Evolutionary conservation across 2,888 invertebrate species (phyloP), one percentile per base, ranked within the genome.

Genomic region (Cancer borealis): DNA sequence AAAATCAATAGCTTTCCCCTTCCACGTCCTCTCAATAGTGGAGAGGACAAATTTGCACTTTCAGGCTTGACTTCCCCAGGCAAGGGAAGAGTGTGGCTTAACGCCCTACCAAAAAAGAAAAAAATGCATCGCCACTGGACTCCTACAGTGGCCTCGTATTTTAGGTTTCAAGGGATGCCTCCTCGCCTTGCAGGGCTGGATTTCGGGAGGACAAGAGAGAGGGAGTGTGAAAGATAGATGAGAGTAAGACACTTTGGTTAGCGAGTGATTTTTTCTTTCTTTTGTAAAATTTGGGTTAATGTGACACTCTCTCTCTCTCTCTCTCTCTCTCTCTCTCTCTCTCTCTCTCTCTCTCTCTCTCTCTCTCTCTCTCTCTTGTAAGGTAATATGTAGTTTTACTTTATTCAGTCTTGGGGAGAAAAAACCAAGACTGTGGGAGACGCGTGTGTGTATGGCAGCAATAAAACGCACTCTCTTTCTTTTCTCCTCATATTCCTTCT

Each of bases 341-440:
- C 66, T 66, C 66, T 79, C 79, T 79, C 79, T 79, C 79, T 79
- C 79, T 79, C 79, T 79, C 79, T 79, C 79, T 79, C 79, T 79
- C 79, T 79, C 79, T 30, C 79, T 54, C 54, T 54, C 54, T 54
- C 54, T 54, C 54, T 54, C 54, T 54, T 3, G 8, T n/a, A 30
- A 14, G 79, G 79, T 26, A 30, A 79, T 12, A 12, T 5, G 79
- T 79, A 79, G 30, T 79, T 79, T 79, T 79, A 79, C 30, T 79
- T 79, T 79, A 79, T 79, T 14, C 79, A 1, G 3, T 12, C n/a
- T 66, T 39, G 54, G 17, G 39, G 39, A 39, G 79, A 79, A 6
- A 79, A 79, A 26, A 30, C 6, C 12, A 73, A 79, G 79, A 79
- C 79, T 79, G 79, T 14, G 30, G 79, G 10, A 79, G 79, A 79